Evolutionary conservation across 2,113 vertebrate species (phyloP), one percentile per base, ranked within the genome.

Genomic region (Sylvilagus bachmani): DNA sequence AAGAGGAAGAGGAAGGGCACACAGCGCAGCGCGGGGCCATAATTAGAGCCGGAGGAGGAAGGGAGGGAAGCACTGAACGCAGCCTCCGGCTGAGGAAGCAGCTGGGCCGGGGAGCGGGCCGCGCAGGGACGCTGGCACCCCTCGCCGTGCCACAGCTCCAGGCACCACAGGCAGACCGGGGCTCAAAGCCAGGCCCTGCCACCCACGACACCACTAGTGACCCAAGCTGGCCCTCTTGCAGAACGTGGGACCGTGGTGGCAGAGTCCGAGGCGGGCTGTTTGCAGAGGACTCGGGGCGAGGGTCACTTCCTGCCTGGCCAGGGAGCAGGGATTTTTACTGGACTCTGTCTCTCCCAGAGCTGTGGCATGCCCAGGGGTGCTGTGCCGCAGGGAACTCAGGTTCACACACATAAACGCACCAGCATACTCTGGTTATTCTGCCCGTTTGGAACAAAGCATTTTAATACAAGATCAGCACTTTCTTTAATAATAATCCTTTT

Each of bases 31-130:
- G n/a, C 10, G 79, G 36, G 55, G 74, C 93, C 93, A 81, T n/a
- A 91, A 83, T 84, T 83, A 96, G 95, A 62, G 66, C 84, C 5
- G 10, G 71, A 24, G 36, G 77, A 95, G 94, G 96, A 96, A 96
- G 96, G 91, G 96, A 96, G 79, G 55, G 82, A 31, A 71, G 55
- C 3, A 61, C 62, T 69, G 82, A 81, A 61, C 61, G 38, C 19
- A 6, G 61, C 31, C 85, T 53, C 29, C 7, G 78, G 66, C 70
- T 0, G 1, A 94, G 94, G 95, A 96, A 96, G 92, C 93, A 95
- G 51, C 67, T 71, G 51, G 5, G 51, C 67, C 51, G 25, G 51
- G 1, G 0, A 19, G 73, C 33, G 17, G 25, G 7, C 75, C 8
- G 6, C 33, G 0, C 24, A 14, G 14, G 51, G 14, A n/a, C 5